Conservation (phyloP, 2,888 invertebrate species). For the Galeruca laticollis region DNA sequence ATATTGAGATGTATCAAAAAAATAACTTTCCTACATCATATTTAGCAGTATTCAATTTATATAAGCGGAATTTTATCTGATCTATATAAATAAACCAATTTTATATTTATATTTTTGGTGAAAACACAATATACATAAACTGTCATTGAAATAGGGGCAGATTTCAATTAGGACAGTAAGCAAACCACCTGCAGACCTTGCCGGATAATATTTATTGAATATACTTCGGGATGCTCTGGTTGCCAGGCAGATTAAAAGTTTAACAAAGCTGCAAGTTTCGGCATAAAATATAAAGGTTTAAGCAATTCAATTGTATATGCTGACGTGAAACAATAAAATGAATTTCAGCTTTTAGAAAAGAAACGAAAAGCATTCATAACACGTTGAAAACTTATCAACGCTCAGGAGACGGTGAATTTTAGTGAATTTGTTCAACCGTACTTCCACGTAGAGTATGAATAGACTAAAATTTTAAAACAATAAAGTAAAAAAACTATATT, state of each 20-base stretch:
- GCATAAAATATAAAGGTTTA: constrained; percentile 23
- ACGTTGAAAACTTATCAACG: neutral
- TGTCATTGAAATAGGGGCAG: neutral
- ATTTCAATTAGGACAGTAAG: constrained; percentile 11
- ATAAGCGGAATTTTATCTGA: neutral
- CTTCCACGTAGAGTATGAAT: neutral
- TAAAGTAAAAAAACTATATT: neutral
- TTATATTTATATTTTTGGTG: neutral
- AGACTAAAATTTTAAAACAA: neutral
- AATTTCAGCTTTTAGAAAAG: neutral
- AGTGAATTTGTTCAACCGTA: neutral
- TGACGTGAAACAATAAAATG: constrained; percentile 5
- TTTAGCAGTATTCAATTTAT: too few relatives aligned
- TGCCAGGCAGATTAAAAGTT: constrained; percentile 25
- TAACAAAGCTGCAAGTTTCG: constrained; percentile 20
- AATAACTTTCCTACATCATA: too few relatives aligned
- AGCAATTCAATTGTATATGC: neutral
- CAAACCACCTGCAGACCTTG: constrained; percentile 16
- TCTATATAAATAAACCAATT: neutral
- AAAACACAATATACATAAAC: neutral
- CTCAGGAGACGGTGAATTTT: neutral
- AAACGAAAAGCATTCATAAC: neutral
- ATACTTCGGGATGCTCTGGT: constrained; percentile 23
- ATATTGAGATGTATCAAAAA: too few relatives aligned
- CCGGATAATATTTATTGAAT: constrained; percentile 30